Base-by-base conservation (phyloP, 2,888 invertebrate genomes). In the Xestia c-nigrum region DNA sequence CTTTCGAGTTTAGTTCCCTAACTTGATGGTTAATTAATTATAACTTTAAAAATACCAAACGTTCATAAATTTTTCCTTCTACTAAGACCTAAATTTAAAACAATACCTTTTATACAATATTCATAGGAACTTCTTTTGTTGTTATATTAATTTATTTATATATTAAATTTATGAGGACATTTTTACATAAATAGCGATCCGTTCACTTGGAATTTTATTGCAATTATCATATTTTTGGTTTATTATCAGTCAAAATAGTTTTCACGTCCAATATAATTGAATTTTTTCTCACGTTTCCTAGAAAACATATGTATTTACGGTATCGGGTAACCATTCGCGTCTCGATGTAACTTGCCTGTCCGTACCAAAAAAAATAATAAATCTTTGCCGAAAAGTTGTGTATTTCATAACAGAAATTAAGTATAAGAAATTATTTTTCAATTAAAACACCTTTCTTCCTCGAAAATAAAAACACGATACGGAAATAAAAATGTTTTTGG, bases 91-190 rank as follows among this genome's bases (percentile, higher is more conserved):
- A 96, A 96, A 96, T 95, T 96, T 96, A 96, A 96, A 96, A 91
- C 94, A 96, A 96, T 96, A 96, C 95, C 92, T 94, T 96, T 96
- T 96, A 96, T 96, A 96, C 96, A 96, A 96, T 96, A 96, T 96
- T 96, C 95, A 96, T 96, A 96, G 96, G 96, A 96, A 96, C 96
- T 96, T 96, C 95, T 95, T 96, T 96, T 96, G 96, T 96, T 96
- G 96, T 96, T 96, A 96, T 94, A 95, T 96, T 91, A 95, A 95
- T 96, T 96, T 95, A 96, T 95, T 96, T 94, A 96, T 96, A 96
- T 95, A 96, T 96, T 96, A 95, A 95, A 92, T 95, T 95, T 94
- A 95, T 94, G 95, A 96, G 96, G 95, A 96, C 93, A 93, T 90
- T 90, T 95, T 96, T 96, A 96, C 96, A 96, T 96, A 96, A 96